Percentiles rank a stretch among this genome's conserved stretches.
These are phyloP conservation scores for Meiosimyza platycephala DNA, from an alignment of 2,888 invertebrate genomes.

Conservation along the genomic window DNA sequence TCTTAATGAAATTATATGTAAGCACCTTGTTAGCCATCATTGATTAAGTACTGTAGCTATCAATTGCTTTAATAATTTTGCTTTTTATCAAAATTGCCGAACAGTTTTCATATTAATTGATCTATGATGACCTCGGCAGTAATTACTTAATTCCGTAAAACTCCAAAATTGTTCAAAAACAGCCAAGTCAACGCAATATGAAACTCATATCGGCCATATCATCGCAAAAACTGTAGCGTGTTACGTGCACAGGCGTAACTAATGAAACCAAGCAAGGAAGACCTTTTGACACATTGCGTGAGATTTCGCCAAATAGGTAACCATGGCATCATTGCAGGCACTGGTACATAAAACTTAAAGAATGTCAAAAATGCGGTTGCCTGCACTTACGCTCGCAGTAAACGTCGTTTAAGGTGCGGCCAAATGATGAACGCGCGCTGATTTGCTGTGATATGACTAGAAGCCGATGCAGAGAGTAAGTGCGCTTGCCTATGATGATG, in stretches of 20 bases:
- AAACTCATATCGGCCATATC: no score
- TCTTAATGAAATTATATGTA: no score
- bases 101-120: conserved; percentile 14
- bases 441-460: not conserved
- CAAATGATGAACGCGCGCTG: conserved; percentile 21
- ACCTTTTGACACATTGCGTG: conserved; percentile 23
- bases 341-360: not conserved
- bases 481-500: no score
- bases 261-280: conserved; percentile 11
- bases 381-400: not conserved
- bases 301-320: conserved; percentile 10
- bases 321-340: not conserved
- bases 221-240: not conserved
- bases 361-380: conserved; percentile 28
- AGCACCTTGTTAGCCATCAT: no score
- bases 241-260: conserved; percentile 17
- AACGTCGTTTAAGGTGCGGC: not conserved
- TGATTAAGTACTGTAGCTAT: no score
- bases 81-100: not conserved
- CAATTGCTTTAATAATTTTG: not conserved
- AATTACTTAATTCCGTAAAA: conserved; percentile 33
- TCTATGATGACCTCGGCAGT: conserved; percentile 25
- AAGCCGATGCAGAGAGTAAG: not conserved
- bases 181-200: no score
- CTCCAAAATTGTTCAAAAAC: no score